Conservation (phyloP, 2,113 vertebrate genomes). For the Muscicapa adusta region DNA sequence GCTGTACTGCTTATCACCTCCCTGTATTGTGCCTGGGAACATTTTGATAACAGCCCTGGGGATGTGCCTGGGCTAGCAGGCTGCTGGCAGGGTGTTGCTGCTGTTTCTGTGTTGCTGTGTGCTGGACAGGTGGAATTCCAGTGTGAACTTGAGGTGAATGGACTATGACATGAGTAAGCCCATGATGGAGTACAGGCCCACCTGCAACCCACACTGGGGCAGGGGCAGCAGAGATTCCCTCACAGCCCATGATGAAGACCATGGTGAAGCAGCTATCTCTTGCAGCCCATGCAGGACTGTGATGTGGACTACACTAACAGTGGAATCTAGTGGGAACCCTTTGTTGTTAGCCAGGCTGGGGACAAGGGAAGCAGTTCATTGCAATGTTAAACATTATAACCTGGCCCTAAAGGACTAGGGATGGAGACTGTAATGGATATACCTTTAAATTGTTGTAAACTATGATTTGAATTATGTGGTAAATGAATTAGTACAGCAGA, state of each 20-base stretch:
- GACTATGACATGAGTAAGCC: not conserved
- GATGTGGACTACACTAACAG: not conserved
- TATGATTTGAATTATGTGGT: not conserved
- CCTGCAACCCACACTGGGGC: not conserved
- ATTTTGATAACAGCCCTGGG: not conserved
- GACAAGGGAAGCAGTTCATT: not conserved
- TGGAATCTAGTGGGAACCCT: not conserved
- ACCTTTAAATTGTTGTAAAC: not conserved
- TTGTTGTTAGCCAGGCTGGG: not conserved
- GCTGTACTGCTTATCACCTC: not conserved
- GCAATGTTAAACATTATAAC: not conserved
- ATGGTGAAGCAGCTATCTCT: not conserved
- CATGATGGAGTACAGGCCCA: not conserved
- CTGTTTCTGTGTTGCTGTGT: not conserved
- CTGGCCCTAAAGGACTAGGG: not conserved
- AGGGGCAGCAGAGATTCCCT: not conserved
- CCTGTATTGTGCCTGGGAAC: not conserved
- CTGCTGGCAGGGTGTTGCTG: not conserved
- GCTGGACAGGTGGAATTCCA: not conserved
- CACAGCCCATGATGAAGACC: not conserved
- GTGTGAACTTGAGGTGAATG: not conserved
- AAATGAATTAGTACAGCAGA: not conserved
- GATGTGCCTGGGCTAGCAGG: not conserved
- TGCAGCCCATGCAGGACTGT: not conserved
- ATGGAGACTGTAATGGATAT: not conserved